phyloP scores from a whole-genome alignment of 2,113 vertebrate species.

The Thalassoma bifasciatum region DNA sequence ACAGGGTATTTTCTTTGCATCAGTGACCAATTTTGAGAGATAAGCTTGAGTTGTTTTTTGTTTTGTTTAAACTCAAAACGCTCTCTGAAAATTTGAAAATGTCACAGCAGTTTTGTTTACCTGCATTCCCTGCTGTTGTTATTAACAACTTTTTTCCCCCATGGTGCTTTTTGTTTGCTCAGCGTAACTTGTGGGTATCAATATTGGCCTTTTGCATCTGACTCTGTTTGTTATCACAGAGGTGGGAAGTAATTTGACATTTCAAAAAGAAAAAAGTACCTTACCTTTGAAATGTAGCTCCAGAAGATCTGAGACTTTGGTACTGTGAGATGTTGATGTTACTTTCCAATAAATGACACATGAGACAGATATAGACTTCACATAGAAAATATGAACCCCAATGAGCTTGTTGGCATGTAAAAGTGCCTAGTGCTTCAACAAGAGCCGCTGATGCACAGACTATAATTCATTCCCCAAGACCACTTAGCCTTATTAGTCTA shows the following conservation, averaged over 20 bases:
- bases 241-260: neutral
- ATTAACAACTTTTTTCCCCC: neutral
- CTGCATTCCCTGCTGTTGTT: neutral
- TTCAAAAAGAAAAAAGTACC: too few species aligned
- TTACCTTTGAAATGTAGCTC: too few species aligned
- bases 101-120: conserved; percentile 21
- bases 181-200: neutral
- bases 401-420: conserved; percentile 43
- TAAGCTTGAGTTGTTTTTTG: neutral
- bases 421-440: conserved; percentile 38
- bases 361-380: neutral
- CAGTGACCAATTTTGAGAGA: conserved; percentile 10
- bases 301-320: too few species aligned
- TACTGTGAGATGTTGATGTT: neutral
- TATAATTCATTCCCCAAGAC: conserved; percentile 71
- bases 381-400: conserved; percentile 38
- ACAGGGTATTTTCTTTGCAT: neutral
- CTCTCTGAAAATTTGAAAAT: conserved; percentile 13
- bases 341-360: neutral
- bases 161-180: neutral
- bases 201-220: neutral
- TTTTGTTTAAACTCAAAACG: neutral
- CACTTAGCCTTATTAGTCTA: conserved; percentile 81
- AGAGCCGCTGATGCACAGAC: conserved; percentile 43
- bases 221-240: conserved; percentile 11